These are phyloP conservation scores for Bubalus kerabau DNA, from an alignment of 2,113 vertebrate genomes.

Conservation along the genomic window DNA sequence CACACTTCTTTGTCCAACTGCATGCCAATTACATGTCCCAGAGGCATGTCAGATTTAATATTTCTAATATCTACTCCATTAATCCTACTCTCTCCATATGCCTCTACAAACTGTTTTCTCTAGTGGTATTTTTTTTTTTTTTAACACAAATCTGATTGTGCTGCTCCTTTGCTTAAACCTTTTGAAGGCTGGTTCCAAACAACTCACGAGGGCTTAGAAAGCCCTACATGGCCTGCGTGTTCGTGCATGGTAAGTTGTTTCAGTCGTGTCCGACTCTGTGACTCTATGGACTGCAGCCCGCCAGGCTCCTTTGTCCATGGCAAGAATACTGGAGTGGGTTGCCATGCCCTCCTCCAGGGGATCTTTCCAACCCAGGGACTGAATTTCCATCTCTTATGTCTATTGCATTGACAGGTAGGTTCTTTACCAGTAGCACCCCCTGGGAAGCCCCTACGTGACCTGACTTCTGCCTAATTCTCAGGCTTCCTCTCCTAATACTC, in stretches of 20 bases:
- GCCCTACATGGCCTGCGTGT: background rate
- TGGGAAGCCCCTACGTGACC: background rate
- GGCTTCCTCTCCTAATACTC: background rate
- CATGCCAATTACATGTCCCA: background rate
- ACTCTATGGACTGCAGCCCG: background rate
- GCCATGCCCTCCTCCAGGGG: background rate
- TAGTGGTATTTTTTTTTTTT: background rate
- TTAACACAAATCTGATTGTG: background rate
- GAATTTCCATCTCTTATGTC: background rate
- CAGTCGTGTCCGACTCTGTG: background rate
- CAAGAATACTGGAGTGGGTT: background rate
- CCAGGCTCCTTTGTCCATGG: background rate
- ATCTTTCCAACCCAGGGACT: background rate
- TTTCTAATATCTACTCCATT: background rate
- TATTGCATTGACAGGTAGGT: background rate
- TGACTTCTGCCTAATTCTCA: background rate
- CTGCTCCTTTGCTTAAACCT: background rate
- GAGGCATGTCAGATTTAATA: background rate
- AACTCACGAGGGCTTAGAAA: background rate
- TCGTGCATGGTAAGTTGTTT: rapidly evolving
- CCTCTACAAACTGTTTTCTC: background rate
- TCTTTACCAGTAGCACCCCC: background rate
- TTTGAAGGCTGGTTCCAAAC: background rate
- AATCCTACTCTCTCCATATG: background rate
- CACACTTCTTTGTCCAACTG: background rate